Percentiles rank a stretch among this genome's conserved stretches.
phyloP scores from a whole-genome alignment of 2,113 vertebrate genomes.

The Numenius arquata region DNA sequence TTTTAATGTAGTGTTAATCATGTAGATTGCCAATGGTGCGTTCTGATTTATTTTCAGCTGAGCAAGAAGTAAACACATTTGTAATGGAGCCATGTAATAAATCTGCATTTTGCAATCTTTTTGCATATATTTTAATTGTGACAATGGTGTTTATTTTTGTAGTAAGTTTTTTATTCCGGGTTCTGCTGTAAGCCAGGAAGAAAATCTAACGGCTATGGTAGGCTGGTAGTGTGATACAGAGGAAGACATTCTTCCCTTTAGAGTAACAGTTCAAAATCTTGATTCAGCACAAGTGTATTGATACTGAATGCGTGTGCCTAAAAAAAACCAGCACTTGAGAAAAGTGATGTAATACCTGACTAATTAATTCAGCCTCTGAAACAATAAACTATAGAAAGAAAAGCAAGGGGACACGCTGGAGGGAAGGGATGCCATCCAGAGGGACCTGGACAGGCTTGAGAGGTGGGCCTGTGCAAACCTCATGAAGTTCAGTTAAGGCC shows the following conservation, averaged over 20 bases:
- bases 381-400: background rate
- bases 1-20: background rate
- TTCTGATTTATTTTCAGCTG: background rate
- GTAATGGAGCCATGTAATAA: slow-evolving; percentile 13
- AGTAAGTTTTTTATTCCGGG: background rate
- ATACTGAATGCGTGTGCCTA: background rate
- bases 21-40: background rate
- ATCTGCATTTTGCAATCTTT: background rate
- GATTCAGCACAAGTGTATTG: background rate
- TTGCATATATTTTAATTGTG: background rate
- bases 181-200: background rate
- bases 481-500: too few species aligned
- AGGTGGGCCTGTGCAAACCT: too few species aligned
- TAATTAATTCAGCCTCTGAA: background rate
- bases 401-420: background rate
- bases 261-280: background rate
- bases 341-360: background rate
- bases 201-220: background rate
- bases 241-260: background rate
- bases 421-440: too few species aligned
- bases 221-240: background rate
- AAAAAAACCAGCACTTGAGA: background rate
- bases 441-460: too few species aligned
- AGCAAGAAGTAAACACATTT: slow-evolving; percentile 12
- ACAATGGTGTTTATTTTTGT: background rate